Evolutionary conservation across 2,113 vertebrate species (phyloP).

Genomic region (Pluvialis apricaria): DNA sequence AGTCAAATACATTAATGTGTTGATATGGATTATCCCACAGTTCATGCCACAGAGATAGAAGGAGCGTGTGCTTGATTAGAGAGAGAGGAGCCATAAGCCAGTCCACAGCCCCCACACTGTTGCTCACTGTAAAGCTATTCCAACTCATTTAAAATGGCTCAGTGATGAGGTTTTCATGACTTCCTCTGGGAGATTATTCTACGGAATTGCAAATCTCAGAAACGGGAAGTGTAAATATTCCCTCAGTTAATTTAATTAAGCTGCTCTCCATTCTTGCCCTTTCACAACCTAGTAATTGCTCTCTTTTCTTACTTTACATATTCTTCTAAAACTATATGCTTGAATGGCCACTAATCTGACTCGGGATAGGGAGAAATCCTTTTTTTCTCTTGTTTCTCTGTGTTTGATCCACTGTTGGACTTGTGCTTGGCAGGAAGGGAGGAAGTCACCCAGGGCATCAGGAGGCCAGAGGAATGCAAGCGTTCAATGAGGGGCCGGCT

Average conservation of each 20-base stretch:
- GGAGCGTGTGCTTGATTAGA: not conserved
- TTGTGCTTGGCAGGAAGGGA: not conserved
- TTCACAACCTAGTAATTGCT: conserved; percentile 4
- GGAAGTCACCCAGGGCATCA: rapidly evolving
- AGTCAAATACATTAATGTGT: not conserved
- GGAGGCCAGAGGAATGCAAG: rapidly evolving
- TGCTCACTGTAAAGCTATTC: not conserved
- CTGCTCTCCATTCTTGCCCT: not conserved
- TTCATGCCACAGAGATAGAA: not conserved
- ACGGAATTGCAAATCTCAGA: conserved; percentile 44
- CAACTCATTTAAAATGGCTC: conserved; percentile 44
- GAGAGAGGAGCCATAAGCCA: not conserved
- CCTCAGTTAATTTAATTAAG: conserved; percentile 58
- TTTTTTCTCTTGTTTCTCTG: not conserved
- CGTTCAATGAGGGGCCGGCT: rapidly evolving
- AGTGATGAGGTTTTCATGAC: conserved; percentile 43
- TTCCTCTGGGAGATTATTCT: conserved; percentile 34
- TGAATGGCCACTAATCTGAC: not conserved
- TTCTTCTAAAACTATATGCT: not conserved
- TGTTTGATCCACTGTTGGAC: not conserved
- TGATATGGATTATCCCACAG: not conserved
- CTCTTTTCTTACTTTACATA: not conserved
- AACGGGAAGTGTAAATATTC: conserved; percentile 58
- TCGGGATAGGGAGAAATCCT: not conserved
- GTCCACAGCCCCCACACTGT: not conserved